Evolutionary conservation across 2,888 invertebrate species (phyloP).

Genomic region (Spialia ferax): DNA sequence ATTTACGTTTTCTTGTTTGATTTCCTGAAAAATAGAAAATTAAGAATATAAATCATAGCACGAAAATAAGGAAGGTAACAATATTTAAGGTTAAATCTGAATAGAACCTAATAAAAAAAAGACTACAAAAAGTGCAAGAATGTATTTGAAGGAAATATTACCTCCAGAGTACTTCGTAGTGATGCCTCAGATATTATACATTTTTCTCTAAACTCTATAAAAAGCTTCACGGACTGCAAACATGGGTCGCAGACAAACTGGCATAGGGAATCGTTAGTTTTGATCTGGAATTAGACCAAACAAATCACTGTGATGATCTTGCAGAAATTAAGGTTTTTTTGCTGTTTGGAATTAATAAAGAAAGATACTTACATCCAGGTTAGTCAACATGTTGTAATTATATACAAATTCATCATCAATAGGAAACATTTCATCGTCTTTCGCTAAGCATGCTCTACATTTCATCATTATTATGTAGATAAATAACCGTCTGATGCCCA

Average conservation of each 20-base stretch:
- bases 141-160: too few relatives aligned
- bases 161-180: constrained; percentile 48
- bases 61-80: too few relatives aligned
- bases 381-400: constrained; percentile 30
- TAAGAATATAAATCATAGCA: too few relatives aligned
- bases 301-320: background rate
- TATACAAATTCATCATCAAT: constrained; percentile 29
- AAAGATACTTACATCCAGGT: constrained; percentile 22
- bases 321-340: background rate
- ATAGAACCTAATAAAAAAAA: background rate
- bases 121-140: background rate
- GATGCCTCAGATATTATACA: constrained; percentile 58
- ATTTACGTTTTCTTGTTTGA: constrained; percentile 10
- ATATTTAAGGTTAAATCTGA: too few relatives aligned
- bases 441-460: constrained; percentile 35
- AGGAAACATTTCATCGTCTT: constrained; percentile 9
- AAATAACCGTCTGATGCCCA: too few relatives aligned
- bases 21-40: background rate
- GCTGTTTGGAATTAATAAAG: background rate
- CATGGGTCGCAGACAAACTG: constrained; percentile 63
- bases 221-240: constrained; percentile 54
- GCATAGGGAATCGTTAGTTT: constrained; percentile 57
- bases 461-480: too few relatives aligned
- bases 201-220: constrained; percentile 63
- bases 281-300: constrained; percentile 52